These are phyloP conservation scores for Synanthedon vespiformis DNA, from an alignment of 2,888 invertebrate genomes.

Conservation along the genomic window DNA sequence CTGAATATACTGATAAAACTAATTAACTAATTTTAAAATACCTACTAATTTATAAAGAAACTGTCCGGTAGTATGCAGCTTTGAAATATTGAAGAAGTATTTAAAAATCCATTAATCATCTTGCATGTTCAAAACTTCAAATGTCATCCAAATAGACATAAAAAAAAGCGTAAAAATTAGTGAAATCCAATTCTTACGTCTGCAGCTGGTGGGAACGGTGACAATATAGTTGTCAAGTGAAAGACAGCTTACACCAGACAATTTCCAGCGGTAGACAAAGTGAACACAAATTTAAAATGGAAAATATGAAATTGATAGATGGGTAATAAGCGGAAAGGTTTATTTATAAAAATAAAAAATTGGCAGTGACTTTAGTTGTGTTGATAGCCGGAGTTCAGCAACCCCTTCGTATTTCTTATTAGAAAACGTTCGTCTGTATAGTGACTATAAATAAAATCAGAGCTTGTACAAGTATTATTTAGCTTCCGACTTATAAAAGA, in stretches of 20 bases:
- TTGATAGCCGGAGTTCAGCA: neutral
- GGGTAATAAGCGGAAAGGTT: too few relatives aligned
- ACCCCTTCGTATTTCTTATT: too few relatives aligned
- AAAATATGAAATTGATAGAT: too few relatives aligned
- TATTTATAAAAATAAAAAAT: neutral
- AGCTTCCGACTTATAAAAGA: too few relatives aligned
- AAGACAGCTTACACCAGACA: neutral
- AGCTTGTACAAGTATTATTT: too few relatives aligned
- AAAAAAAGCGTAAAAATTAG: neutral
- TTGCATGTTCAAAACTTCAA: conserved; percentile 2
- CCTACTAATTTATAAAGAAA: too few relatives aligned
- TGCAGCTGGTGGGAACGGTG: neutral
- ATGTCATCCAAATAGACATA: neutral
- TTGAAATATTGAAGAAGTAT: conserved; percentile 1
- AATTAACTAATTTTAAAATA: too few relatives aligned
- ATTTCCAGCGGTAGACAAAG: neutral
- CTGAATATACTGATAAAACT: too few relatives aligned
- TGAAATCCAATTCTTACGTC: neutral
- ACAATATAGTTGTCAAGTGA: conserved; percentile 1
- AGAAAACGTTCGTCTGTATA: too few relatives aligned
- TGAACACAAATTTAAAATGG: too few relatives aligned
- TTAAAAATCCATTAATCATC: conserved; percentile 7
- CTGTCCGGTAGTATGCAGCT: too few relatives aligned
- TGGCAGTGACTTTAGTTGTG: neutral
- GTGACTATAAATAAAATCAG: too few relatives aligned